Conservation (phyloP, 2,888 invertebrate genomes). For the Drosophila setosimentum region DNA sequence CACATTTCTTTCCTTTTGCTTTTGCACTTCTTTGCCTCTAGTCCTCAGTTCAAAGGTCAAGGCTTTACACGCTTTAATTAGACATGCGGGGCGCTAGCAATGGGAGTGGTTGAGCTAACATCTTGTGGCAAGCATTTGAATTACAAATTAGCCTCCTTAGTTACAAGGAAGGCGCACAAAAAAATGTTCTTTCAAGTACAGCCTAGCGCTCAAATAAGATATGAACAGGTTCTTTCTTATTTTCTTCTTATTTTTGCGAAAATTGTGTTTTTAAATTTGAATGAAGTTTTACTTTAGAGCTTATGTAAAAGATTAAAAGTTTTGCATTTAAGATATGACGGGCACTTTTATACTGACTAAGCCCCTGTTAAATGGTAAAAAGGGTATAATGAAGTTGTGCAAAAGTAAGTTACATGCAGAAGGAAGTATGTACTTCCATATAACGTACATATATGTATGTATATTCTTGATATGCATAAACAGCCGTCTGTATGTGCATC, state of each 20-base stretch:
- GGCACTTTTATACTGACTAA: not conserved
- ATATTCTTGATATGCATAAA: not conserved
- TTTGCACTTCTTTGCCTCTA: not conserved
- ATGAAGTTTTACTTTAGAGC: not conserved
- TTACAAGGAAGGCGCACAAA: not conserved
- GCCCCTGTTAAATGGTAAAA: not conserved
- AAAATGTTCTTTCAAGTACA: not conserved
- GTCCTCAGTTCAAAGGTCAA: constrained; percentile 65
- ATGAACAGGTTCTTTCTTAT: not conserved
- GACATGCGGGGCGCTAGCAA: constrained; percentile 34
- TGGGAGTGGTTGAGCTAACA: constrained; percentile 8
- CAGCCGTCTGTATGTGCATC: too few species aligned
- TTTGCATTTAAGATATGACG: not conserved
- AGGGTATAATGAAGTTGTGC: not conserved
- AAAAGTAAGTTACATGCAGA: not conserved
- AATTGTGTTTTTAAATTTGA: not conserved
- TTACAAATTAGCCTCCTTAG: constrained; percentile 43
- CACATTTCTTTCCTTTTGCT: not conserved
- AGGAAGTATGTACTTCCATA: not conserved
- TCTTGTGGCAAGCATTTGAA: constrained; percentile 40
- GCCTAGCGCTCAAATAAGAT: not conserved
- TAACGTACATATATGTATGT: not conserved
- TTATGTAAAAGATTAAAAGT: not conserved
- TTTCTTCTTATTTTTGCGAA: not conserved
- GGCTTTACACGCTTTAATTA: constrained; percentile 67